Conservation (phyloP, 2,888 invertebrate species). For the Drosophila parthenogenetica region DNA sequence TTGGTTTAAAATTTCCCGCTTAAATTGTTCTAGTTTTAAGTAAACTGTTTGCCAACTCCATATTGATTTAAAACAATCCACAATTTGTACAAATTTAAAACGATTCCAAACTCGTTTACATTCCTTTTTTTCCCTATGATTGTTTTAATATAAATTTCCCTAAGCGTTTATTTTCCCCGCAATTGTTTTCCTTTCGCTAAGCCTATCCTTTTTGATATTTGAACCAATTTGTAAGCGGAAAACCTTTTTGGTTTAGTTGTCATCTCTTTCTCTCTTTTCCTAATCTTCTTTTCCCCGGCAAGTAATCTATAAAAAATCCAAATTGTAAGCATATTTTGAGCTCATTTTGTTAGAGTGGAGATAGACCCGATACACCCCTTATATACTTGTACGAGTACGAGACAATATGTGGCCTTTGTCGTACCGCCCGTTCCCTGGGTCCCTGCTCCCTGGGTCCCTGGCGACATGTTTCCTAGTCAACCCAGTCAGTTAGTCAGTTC, state of each 20-base stretch:
- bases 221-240: slow-evolving; percentile 13
- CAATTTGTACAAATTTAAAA: no score
- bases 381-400: slow-evolving; percentile 2
- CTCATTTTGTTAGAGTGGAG: neutral
- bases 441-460: slow-evolving; percentile 3
- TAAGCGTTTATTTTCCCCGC: neutral
- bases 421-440: slow-evolving; percentile 13
- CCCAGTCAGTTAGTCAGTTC: slow-evolving; percentile 2
- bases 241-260: slow-evolving; percentile 13
- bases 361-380: slow-evolving; percentile 27
- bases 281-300: slow-evolving; percentile 5
- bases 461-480: slow-evolving; percentile 30
- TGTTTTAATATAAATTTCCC: no score
- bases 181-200: neutral
- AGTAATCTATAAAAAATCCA: slow-evolving; percentile 23
- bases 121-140: no score
- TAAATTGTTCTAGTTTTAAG: no score
- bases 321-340: slow-evolving; percentile 18
- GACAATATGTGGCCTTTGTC: neutral
- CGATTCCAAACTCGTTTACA: no score
- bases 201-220: neutral
- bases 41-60: no score
- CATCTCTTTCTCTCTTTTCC: slow-evolving; percentile 3
- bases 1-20: no score
- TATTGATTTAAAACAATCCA: no score